Evolutionary conservation across 1,140 invertebrate genomes (phyloP).

Genomic region (Habropoda laboriosa): DNA sequence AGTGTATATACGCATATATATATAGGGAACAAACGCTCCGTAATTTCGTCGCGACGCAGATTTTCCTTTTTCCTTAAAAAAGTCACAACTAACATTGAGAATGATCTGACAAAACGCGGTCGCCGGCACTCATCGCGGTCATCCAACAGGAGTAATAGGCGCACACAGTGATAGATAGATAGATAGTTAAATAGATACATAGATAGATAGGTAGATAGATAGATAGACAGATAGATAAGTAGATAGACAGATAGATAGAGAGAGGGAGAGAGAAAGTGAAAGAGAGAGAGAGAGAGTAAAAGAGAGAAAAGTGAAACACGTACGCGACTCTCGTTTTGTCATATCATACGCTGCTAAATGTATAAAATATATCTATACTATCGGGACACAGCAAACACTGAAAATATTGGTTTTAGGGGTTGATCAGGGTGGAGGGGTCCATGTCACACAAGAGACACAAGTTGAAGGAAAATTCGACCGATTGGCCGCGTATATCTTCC

Average conservation of each 20-base stretch:
- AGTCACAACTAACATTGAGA: slow-evolving; percentile 77
- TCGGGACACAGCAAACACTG: slow-evolving; percentile 79
- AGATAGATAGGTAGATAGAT: too few relatives aligned
- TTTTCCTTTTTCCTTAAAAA: slow-evolving; percentile 58
- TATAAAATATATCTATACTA: slow-evolving; percentile 77
- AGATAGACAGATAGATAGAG: too few relatives aligned
- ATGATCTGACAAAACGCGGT: slow-evolving; percentile 77
- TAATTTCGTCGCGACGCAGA: slow-evolving; percentile 63
- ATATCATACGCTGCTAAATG: slow-evolving; percentile 71
- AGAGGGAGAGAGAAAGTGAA: slow-evolving; percentile 16
- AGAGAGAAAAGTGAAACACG: slow-evolving; percentile 11
- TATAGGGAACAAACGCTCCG: slow-evolving; percentile 11
- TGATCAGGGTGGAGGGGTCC: slow-evolving; percentile 63
- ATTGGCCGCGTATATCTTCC: neutral
- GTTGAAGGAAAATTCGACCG: slow-evolving; percentile 43
- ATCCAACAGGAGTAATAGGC: slow-evolving; percentile 22
- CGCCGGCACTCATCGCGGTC: slow-evolving; percentile 37
- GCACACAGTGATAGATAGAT: slow-evolving; percentile 20
- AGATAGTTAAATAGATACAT: too few relatives aligned
- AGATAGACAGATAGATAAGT: too few relatives aligned
- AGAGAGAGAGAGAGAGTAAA: slow-evolving; percentile 24
- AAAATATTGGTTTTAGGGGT: slow-evolving; percentile 73
- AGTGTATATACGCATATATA: neutral
- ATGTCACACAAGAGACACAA: slow-evolving; percentile 62
- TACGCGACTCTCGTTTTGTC: slow-evolving; percentile 66